These are phyloP conservation scores for Melanotaenia parkinsoni DNA, from an alignment of 2,797 vertebrate genomes.

Conservation along the genomic window DNA sequence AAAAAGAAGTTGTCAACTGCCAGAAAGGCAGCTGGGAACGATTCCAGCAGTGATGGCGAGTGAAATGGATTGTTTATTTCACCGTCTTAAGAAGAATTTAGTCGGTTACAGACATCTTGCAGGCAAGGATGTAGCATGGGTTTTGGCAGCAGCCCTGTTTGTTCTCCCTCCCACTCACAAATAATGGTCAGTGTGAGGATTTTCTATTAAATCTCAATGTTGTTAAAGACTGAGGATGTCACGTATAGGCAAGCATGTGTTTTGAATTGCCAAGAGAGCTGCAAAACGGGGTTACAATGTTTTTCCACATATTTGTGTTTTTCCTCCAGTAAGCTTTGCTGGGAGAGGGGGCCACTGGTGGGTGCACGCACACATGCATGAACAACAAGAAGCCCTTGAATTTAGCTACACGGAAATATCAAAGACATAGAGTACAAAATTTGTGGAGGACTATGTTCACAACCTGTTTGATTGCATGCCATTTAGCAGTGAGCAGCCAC, in stretches of 20 bases:
- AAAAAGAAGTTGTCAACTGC: slow-evolving; percentile 51
- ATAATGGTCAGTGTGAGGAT: slow-evolving; percentile 7
- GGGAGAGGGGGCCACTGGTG: slow-evolving; percentile 5
- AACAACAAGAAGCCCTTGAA: neutral
- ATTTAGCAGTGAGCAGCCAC: slow-evolving; percentile 7
- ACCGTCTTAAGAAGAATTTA: neutral
- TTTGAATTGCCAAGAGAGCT: slow-evolving; percentile 4
- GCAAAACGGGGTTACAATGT: neutral
- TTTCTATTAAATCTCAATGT: neutral
- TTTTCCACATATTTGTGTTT: slow-evolving; percentile 31
- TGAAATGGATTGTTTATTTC: slow-evolving; percentile 2
- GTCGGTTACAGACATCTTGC: neutral
- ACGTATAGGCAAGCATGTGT: neutral
- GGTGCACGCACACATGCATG: neutral
- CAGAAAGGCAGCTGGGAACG: slow-evolving; percentile 36
- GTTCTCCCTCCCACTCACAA: slow-evolving; percentile 13
- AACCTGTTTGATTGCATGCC: slow-evolving; percentile 50
- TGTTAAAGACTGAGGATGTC: slow-evolving; percentile 3
- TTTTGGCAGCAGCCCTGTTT: slow-evolving; percentile 27
- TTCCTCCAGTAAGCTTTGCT: slow-evolving; percentile 13
- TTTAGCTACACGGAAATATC: neutral
- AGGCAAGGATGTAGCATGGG: neutral
- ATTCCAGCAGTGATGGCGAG: slow-evolving; percentile 35
- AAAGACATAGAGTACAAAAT: neutral
- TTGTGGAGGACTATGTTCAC: slow-evolving; percentile 3